phyloP scores from a whole-genome alignment of 2,113 vertebrate genomes.

The Corythaixoides concolor region DNA sequence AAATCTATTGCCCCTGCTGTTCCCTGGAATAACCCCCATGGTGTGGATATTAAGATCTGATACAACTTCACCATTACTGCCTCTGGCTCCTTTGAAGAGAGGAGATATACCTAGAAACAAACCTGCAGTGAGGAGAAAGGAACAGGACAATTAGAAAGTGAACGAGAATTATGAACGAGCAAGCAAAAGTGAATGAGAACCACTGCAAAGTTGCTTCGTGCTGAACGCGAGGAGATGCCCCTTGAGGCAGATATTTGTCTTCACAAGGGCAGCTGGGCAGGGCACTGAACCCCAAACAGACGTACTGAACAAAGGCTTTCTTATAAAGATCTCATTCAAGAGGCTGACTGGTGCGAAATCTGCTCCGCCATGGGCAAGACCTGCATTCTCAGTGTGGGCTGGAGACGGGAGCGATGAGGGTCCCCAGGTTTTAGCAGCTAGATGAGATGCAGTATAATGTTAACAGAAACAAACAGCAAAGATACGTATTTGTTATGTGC shows the following conservation, averaged over 20 bases:
- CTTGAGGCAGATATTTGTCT: conserved; percentile 8
- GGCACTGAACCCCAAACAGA: conserved; percentile 17
- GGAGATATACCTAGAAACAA: neutral
- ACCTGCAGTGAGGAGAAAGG: neutral
- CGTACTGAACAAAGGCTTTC: neutral
- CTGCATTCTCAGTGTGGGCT: neutral
- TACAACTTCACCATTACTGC: neutral
- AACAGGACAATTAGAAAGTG: neutral
- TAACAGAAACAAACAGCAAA: neutral
- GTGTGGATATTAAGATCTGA: rapidly evolving
- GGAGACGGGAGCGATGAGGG: neutral
- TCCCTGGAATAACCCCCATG: neutral
- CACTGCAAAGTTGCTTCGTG: neutral
- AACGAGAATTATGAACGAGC: neutral
- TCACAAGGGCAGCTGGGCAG: conserved; percentile 39
- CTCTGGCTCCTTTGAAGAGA: neutral
- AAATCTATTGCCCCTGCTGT: neutral
- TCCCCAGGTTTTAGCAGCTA: neutral
- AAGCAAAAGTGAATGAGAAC: neutral
- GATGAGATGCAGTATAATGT: neutral
- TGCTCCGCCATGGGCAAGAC: neutral
- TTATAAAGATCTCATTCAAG: conserved; percentile 38
- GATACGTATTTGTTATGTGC: neutral
- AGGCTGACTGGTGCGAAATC: neutral
- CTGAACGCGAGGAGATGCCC: neutral